Conservation (phyloP, 2,888 invertebrate genomes). For the Ashinkailepas kermadecensis region DNA sequence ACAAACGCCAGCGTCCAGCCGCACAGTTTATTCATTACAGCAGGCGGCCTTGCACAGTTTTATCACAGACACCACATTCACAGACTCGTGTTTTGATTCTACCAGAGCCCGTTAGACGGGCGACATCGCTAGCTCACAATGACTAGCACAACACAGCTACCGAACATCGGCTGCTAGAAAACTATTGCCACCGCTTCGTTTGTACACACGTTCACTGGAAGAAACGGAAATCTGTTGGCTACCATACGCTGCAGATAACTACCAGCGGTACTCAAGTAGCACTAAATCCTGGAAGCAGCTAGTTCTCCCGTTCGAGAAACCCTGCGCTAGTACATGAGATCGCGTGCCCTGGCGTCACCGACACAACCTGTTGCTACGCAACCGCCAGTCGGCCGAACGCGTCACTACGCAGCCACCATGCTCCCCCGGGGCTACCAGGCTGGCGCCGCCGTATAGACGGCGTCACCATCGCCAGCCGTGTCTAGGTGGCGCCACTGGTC, state of each 20-base stretch:
- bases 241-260: neutral
- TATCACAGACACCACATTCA: conserved; percentile 12
- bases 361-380: too few relatives aligned
- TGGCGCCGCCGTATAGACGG: neutral
- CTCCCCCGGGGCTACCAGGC: neutral
- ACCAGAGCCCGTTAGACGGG: conserved; percentile 1
- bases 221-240: neutral
- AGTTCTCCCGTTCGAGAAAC: neutral
- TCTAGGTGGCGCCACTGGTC: conserved; percentile 17
- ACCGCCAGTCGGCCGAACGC: neutral
- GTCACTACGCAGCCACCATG: neutral
- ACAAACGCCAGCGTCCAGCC: neutral
- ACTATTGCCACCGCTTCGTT: conserved; percentile 19
- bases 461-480: neutral
- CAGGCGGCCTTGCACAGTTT: neutral
- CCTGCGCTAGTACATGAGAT: neutral
- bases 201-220: conserved; percentile 13
- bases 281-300: conserved; percentile 5
- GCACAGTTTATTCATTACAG: neutral
- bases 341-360: too few relatives aligned
- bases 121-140: neutral
- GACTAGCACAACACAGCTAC: conserved; percentile 15
- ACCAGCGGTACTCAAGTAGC: neutral
- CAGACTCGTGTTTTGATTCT: conserved; percentile 14
- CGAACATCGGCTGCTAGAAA: neutral